These are phyloP conservation scores for Haemorhous mexicanus DNA, from an alignment of 2,113 vertebrate genomes.

Conservation along the genomic window DNA sequence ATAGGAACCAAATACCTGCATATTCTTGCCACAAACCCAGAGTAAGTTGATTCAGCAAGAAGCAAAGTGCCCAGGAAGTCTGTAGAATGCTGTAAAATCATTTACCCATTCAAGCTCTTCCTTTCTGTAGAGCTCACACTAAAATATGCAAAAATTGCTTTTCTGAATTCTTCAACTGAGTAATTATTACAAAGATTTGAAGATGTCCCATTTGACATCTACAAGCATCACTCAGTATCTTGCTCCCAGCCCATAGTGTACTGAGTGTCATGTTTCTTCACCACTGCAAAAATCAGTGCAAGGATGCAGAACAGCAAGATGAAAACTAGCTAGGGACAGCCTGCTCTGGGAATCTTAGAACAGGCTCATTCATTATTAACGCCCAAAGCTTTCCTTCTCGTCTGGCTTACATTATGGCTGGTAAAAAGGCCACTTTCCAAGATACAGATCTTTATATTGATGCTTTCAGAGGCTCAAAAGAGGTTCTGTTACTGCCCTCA, in stretches of 20 bases:
- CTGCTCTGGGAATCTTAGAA: slow-evolving; percentile 27
- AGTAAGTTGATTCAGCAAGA: background rate
- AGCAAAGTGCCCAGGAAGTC: background rate
- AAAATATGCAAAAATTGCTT: background rate
- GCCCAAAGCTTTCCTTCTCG: slow-evolving; percentile 14
- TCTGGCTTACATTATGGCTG: slow-evolving; percentile 49
- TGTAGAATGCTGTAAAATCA: background rate
- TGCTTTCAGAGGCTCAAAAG: slow-evolving; percentile 49
- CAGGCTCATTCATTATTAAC: slow-evolving; percentile 59
- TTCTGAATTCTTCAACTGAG: background rate
- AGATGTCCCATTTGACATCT: background rate
- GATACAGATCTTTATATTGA: slow-evolving; percentile 62
- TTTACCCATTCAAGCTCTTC: background rate
- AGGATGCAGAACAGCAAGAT: slow-evolving; percentile 1
- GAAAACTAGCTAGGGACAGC: background rate
- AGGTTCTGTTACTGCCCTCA: slow-evolving; percentile 27
- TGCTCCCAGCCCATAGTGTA: background rate
- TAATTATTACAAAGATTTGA: background rate
- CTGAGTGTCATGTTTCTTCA: background rate
- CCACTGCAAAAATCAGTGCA: slow-evolving; percentile 22
- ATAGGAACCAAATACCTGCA: background rate
- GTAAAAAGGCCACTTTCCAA: slow-evolving; percentile 49
- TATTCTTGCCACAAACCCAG: background rate
- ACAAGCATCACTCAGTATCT: background rate
- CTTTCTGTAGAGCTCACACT: background rate